Conservation (phyloP, 1,140 invertebrate species). For the Anastrepha obliqua region DNA sequence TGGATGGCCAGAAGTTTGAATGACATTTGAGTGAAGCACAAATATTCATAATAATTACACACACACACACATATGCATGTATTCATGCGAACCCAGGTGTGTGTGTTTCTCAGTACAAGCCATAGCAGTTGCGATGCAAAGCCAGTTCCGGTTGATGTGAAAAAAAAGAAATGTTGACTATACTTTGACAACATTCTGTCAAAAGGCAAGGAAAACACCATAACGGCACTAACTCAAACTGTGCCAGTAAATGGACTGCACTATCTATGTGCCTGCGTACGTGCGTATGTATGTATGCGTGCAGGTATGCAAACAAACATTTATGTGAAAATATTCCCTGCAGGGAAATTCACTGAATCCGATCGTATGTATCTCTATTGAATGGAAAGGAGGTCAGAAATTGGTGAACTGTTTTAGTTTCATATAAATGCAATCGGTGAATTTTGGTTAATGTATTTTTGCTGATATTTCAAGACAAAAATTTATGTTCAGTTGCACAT, state of each 20-base stretch:
- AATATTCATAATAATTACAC: background rate
- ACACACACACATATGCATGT: background rate
- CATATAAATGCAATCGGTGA: too few species aligned
- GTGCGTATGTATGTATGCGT: background rate
- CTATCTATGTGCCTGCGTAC: background rate
- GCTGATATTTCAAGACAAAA: too few species aligned
- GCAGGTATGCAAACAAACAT: background rate
- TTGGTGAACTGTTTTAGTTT: too few species aligned
- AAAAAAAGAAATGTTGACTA: background rate
- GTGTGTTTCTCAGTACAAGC: background rate
- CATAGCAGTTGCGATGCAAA: background rate
- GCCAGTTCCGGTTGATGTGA: background rate
- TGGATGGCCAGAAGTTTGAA: constrained; percentile 24
- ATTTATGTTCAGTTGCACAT: too few species aligned
- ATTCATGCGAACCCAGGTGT: background rate
- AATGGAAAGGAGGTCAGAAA: too few species aligned
- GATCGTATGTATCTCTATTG: too few species aligned
- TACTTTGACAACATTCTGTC: background rate
- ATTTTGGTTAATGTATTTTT: too few species aligned
- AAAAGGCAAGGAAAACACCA: background rate
- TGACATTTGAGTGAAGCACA: constrained; percentile 38
- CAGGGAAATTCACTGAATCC: background rate
- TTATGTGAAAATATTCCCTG: background rate
- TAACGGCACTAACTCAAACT: background rate
- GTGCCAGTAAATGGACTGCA: background rate